Evolutionary conservation across 2,797 vertebrate species (phyloP).

Genomic region (Eulemur coronatus): DNA sequence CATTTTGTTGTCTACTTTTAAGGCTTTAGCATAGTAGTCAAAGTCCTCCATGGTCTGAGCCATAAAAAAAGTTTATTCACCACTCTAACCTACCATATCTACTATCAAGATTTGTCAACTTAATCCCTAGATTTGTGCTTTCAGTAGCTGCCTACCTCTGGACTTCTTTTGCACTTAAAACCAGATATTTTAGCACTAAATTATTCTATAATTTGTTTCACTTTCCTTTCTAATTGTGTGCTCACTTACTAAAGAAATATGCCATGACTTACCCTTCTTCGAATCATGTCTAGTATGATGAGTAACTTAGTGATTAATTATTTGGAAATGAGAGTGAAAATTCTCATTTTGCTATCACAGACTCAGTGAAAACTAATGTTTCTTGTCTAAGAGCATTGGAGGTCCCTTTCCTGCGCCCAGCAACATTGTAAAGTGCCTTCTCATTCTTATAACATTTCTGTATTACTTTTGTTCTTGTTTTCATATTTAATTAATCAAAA

Average conservation of each 20-base stretch:
- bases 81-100: neutral
- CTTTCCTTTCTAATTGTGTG: neutral
- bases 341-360: neutral
- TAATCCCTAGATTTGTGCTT: neutral
- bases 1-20: neutral
- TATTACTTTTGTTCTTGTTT: conserved; percentile 41
- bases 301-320: neutral
- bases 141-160: neutral
- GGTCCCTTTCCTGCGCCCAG: neutral
- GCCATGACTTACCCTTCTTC: neutral
- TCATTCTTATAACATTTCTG: neutral
- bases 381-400: neutral
- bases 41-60: neutral
- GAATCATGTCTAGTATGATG: neutral
- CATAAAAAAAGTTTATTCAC: neutral
- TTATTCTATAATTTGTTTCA: neutral
- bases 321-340: neutral
- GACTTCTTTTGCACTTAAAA: neutral
- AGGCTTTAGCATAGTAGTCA: neutral
- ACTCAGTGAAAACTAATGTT: neutral
- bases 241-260: neutral
- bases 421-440: neutral
- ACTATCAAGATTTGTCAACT: neutral
- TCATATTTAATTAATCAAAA: conserved; percentile 21
- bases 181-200: neutral